Evolutionary conservation across 2,113 vertebrate genomes (phyloP).

Genomic region (Pampusana beccarii): DNA sequence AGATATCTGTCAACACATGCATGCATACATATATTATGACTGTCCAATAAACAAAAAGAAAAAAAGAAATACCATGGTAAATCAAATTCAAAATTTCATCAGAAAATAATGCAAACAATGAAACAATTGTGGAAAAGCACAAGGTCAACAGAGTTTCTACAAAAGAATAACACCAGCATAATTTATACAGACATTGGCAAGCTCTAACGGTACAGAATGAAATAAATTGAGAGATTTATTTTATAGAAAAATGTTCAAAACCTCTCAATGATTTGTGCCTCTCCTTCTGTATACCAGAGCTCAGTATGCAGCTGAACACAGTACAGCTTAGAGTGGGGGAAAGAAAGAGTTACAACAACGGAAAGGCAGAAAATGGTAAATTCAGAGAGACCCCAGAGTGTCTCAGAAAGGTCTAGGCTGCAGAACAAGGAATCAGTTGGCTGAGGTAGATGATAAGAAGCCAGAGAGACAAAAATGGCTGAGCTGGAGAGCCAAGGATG

Average conservation of each 20-base stretch:
- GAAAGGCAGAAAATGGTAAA: not conserved
- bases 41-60: not conserved
- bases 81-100: not conserved
- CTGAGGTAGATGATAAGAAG: not conserved
- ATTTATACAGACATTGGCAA: not conserved
- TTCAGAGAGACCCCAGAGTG: too few relatives aligned
- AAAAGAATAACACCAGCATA: not conserved
- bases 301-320: not conserved
- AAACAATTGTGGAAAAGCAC: not conserved
- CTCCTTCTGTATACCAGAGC: not conserved
- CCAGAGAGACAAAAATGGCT: rapidly evolving
- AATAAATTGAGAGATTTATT: not conserved
- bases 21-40: not conserved
- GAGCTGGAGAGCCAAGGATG: not conserved
- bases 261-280: not conserved
- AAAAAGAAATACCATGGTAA: not conserved
- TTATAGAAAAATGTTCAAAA: not conserved
- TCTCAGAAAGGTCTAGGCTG: not conserved
- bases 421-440: not conserved
- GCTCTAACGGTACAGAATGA: not conserved
- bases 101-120: not conserved
- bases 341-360: not conserved
- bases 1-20: not conserved
- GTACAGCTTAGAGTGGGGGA: rapidly evolving
- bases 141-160: rapidly evolving